Evolutionary conservation across 2,113 vertebrate species (phyloP), one percentile per base, ranked within the genome.

Genomic region (Podarcis muralis): DNA sequence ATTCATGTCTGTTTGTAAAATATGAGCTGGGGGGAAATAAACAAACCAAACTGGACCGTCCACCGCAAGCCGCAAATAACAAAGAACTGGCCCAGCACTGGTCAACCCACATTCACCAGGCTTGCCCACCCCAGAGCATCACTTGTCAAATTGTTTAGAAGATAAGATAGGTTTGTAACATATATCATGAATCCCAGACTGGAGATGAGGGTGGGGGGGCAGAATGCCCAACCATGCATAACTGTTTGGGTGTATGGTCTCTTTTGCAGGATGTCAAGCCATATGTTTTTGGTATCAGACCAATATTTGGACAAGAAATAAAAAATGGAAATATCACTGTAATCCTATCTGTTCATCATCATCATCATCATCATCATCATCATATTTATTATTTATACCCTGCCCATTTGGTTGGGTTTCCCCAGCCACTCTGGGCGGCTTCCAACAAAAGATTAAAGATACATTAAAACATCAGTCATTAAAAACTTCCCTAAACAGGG

Each of bases 201-300:
- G 8, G 8, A 27, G 27, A 27, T 0, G 23, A 9, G 27, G 48
- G 25, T 2, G 1, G 2, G 6, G 27, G 25, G 25, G 25, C 5
- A 23, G 27, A 15, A 37, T n/a, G 35, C 81, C 20, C 6, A 13
- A 48, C 43, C 18, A 79, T 66, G 12, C 5, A 43, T 3, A 66
- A 40, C 12, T 13, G 27, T 30, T 40, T 43, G 57, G 78, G 30
- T 25, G 27, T 68, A 86, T 22, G 68, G 66, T 7, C 66, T 84
- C 9, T 77, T 25, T 40, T 43, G 22, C 75, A 77, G 75, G 5
- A 77, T 81, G 59, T 65, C 20, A 65, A 81, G 23, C 25, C 6
- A 32, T 25, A 13, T 82, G 80, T 37, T 82, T 66, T 18, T 2
- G 30, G 22, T 27, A 65, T 25, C 40, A 65, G 32, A 27, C 32